phyloP scores from a whole-genome alignment of 1,140 invertebrate species.

The Heterodera carotae region DNA sequence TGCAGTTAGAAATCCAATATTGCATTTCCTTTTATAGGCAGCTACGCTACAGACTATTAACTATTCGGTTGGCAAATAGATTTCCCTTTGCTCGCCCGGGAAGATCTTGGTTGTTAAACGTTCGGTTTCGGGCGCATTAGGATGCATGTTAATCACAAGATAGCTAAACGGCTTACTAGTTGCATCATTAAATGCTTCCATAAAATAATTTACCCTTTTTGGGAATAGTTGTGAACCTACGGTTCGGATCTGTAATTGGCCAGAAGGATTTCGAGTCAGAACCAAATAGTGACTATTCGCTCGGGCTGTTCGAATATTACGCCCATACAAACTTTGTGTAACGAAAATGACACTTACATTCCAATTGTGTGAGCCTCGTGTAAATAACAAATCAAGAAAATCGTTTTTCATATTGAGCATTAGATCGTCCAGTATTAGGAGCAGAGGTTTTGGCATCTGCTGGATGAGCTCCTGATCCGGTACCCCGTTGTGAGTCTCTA shows the following conservation, averaged over 20 bases:
- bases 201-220: neutral
- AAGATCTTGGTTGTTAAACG: conserved; percentile 29
- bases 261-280: neutral
- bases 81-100: conserved; percentile 23
- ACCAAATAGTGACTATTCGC: neutral
- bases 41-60: no score
- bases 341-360: conserved; percentile 17
- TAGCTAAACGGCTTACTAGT: neutral
- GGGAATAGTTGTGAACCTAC: conserved; percentile 4
- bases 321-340: conserved; percentile 4
- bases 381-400: conserved; percentile 7
- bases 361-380: neutral
- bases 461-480: neutral
- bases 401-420: conserved; percentile 15
- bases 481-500: neutral
- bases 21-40: neutral
- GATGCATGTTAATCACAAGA: conserved; percentile 32
- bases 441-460: neutral
- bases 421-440: conserved; percentile 9
- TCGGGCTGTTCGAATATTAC: neutral
- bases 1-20: neutral
- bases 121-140: conserved; percentile 20
- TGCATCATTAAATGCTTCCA: neutral
- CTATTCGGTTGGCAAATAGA: conserved; percentile 20
- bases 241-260: neutral